phyloP scores from a whole-genome alignment of 2,113 vertebrate genomes.

The Boleophthalmus pectinirostris region DNA sequence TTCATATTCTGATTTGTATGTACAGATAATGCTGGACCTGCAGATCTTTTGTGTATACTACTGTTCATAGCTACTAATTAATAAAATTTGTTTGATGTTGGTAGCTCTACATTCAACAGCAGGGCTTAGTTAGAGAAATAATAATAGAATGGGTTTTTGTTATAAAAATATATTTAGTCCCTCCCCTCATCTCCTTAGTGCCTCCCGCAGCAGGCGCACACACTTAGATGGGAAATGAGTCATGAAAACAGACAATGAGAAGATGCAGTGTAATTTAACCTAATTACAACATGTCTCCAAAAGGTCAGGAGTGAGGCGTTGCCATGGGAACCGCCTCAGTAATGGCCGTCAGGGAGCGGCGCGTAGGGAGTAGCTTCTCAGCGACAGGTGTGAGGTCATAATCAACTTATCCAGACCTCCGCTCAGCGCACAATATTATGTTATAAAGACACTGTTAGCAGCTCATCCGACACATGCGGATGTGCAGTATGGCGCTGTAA shows the following conservation, averaged over 20 bases:
- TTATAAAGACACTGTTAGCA: slow-evolving; percentile 12
- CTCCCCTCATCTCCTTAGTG: neutral
- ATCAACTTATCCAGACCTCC: slow-evolving; percentile 10
- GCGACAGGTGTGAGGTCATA: slow-evolving; percentile 17
- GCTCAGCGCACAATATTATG: slow-evolving; percentile 4
- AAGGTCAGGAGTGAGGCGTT: slow-evolving; percentile 67
- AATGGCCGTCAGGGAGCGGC: slow-evolving; percentile 21
- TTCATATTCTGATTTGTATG: too few species aligned
- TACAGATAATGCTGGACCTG: too few species aligned
- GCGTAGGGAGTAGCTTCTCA: slow-evolving; percentile 22
- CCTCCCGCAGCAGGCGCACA: slow-evolving; percentile 9
- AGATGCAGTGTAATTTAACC: slow-evolving; percentile 55
- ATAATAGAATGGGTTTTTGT: neutral
- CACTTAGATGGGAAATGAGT: slow-evolving; percentile 39
- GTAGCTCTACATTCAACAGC: neutral
- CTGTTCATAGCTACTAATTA: neutral
- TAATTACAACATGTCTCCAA: slow-evolving; percentile 48
- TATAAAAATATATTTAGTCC: too few species aligned
- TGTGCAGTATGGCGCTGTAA: neutral
- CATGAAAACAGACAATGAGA: slow-evolving; percentile 40
- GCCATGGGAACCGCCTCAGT: slow-evolving; percentile 60
- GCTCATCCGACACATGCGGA: neutral
- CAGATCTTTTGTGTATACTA: neutral
- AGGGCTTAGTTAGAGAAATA: neutral
- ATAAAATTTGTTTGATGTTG: neutral